phyloP scores from a whole-genome alignment of 2,113 vertebrate species.

The Notothenia coriiceps region DNA sequence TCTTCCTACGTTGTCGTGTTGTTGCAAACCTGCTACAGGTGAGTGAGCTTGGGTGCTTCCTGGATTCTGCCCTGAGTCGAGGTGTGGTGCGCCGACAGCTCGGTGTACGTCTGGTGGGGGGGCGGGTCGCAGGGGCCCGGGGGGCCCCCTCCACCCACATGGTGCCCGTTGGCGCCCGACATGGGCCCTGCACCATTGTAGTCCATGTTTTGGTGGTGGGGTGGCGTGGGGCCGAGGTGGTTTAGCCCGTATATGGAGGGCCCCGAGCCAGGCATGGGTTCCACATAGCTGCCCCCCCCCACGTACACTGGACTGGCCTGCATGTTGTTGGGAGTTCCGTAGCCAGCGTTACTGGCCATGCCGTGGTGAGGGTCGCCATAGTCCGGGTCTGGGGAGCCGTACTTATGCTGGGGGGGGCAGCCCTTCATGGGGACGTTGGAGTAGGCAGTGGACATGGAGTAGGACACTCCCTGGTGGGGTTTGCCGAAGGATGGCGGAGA shows the following conservation, averaged over 20 bases:
- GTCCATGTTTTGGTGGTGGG: slow-evolving; percentile 96
- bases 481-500: slow-evolving; percentile 95
- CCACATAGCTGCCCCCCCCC: slow-evolving; percentile 92
- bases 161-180: slow-evolving; percentile 91
- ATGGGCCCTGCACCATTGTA: slow-evolving; percentile 90
- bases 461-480: slow-evolving; percentile 93
- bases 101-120: slow-evolving; percentile 92
- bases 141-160: slow-evolving; percentile 74
- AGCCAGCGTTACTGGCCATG: slow-evolving; percentile 89
- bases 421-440: slow-evolving; percentile 91
- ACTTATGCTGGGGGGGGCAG: slow-evolving; percentile 94
- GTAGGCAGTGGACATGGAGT: slow-evolving; percentile 92
- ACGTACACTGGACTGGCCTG: slow-evolving; percentile 96
- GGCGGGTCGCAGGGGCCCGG: slow-evolving; percentile 91
- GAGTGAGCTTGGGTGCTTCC: slow-evolving; percentile 99
- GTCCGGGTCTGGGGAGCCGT: slow-evolving; percentile 88
- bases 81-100: slow-evolving; percentile 95
- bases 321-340: slow-evolving; percentile 88
- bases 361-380: slow-evolving; percentile 88
- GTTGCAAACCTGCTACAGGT: slow-evolving; percentile 92
- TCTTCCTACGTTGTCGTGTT: slow-evolving; percentile 60
- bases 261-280: slow-evolving; percentile 91
- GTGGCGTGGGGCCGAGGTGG: slow-evolving; percentile 86
- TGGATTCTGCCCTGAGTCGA: slow-evolving; percentile 99
- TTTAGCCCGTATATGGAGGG: slow-evolving; percentile 95